A percentile compares a stretch with the other conserved stretches of the same genome.
Conservation (phyloP, 2,888 invertebrate species). For the Toxonevra muliebris region DNA sequence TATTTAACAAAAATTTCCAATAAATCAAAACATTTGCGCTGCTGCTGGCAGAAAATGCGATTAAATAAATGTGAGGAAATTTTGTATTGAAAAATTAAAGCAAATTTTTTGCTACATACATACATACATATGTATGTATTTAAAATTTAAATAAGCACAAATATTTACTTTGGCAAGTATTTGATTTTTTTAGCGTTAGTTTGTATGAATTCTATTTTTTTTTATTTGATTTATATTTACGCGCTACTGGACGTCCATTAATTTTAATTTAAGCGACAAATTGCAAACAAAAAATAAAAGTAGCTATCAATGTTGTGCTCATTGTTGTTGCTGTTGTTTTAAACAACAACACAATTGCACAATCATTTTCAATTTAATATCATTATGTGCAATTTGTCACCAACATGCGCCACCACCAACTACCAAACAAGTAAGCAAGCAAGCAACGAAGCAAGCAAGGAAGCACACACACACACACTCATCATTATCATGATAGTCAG, state of each 20-base stretch:
- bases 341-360: constrained; percentile 50
- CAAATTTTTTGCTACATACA: too few species aligned
- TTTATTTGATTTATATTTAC: constrained; percentile 24
- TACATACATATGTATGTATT: too few species aligned
- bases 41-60: too few species aligned
- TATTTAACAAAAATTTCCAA: too few species aligned
- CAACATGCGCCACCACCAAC: constrained; percentile 47
- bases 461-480: background rate
- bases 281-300: constrained; percentile 31
- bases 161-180: too few species aligned
- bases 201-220: too few species aligned
- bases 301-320: background rate
- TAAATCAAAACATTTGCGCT: too few species aligned
- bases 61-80: too few species aligned
- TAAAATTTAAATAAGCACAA: too few species aligned
- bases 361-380: constrained; percentile 63
- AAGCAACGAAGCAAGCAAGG: background rate
- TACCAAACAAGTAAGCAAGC: constrained; percentile 7
- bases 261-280: constrained; percentile 56
- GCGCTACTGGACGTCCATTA: constrained; percentile 49
- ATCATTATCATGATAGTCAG: background rate
- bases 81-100: too few species aligned
- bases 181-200: too few species aligned
- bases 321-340: constrained; percentile 33
- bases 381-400: constrained; percentile 64